phyloP scores from a whole-genome alignment of 2,888 invertebrate species.

The Xylophagus ater region DNA sequence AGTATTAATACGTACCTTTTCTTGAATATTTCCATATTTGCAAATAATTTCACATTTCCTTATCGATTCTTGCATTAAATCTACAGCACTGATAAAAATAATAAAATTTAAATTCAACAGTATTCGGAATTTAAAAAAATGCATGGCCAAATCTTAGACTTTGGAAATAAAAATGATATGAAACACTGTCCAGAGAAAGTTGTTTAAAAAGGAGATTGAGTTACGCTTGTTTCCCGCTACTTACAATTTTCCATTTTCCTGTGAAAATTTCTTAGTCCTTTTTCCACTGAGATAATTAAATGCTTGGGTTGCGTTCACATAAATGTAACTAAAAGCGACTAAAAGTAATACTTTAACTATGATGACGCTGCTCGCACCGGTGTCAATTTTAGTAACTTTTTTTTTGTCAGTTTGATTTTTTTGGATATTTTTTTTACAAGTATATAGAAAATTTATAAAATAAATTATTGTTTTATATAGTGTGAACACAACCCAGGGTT shows the following conservation, averaged over 20 bases:
- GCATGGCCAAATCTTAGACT: slow-evolving; percentile 7
- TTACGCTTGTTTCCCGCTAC: not conserved
- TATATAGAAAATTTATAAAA: too few relatives aligned
- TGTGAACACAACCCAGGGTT: too few relatives aligned
- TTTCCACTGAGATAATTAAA: too few relatives aligned
- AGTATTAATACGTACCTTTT: slow-evolving; percentile 3
- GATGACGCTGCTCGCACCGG: too few relatives aligned
- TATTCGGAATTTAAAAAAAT: not conserved
- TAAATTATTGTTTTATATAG: too few relatives aligned
- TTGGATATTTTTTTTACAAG: too few relatives aligned
- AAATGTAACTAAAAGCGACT: too few relatives aligned
- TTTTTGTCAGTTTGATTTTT: too few relatives aligned
- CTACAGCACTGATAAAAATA: not conserved
- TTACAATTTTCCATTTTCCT: not conserved
- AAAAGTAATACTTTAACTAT: too few relatives aligned
- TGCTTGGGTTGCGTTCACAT: too few relatives aligned
- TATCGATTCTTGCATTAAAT: slow-evolving; percentile 6
- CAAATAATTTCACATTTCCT: slow-evolving; percentile 9
- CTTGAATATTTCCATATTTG: not conserved
- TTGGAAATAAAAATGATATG: not conserved
- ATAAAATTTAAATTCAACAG: not conserved
- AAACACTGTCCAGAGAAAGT: not conserved
- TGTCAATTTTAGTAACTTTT: too few relatives aligned
- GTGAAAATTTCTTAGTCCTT: too few relatives aligned
- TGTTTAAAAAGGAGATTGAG: not conserved